Percentiles rank a stretch among this genome's conserved stretches.
Evolutionary conservation across 2,888 invertebrate species (phyloP).

Genomic region (Hydropsyche betteni): DNA sequence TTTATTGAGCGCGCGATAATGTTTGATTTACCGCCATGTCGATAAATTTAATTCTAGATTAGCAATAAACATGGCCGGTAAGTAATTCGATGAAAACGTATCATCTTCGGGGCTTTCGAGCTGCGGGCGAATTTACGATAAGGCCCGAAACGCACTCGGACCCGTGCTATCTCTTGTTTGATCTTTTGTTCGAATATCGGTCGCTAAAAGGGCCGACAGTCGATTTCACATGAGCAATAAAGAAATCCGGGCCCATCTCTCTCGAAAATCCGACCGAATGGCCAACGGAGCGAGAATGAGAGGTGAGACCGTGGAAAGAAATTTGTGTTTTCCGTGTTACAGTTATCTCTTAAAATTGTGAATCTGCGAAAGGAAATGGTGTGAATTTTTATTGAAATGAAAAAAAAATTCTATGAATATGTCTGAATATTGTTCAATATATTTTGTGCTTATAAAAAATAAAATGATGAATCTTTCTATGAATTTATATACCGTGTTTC

Average conservation of each 20-base stretch:
- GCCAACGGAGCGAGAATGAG: background rate
- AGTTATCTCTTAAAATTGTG: too few relatives aligned
- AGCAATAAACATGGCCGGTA: slow-evolving; percentile 10
- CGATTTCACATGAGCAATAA: slow-evolving; percentile 18
- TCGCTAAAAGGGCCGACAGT: slow-evolving; percentile 5
- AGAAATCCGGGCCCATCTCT: background rate
- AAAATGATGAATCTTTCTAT: too few relatives aligned
- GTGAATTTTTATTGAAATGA: too few relatives aligned
- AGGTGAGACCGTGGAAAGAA: background rate
- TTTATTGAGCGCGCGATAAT: slow-evolving; percentile 12
- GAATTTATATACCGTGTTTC: too few relatives aligned
- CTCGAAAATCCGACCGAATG: background rate
- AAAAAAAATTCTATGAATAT: too few relatives aligned
- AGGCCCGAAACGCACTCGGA: slow-evolving; percentile 29
- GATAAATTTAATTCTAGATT: slow-evolving; percentile 31
- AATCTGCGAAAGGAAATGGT: too few relatives aligned
- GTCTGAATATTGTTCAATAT: too few relatives aligned
- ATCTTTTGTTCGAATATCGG: slow-evolving; percentile 13
- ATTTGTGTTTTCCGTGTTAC: too few relatives aligned
- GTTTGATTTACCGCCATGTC: background rate
- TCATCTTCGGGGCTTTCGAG: background rate
- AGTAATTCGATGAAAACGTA: slow-evolving; percentile 28
- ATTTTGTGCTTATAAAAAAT: too few relatives aligned
- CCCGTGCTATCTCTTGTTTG: slow-evolving; percentile 24
- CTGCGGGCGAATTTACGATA: slow-evolving; percentile 26